A percentile compares a stretch with the other conserved stretches of the same genome.
Conservation (phyloP, 2,797 vertebrate species). For the Chrosomus eos region DNA sequence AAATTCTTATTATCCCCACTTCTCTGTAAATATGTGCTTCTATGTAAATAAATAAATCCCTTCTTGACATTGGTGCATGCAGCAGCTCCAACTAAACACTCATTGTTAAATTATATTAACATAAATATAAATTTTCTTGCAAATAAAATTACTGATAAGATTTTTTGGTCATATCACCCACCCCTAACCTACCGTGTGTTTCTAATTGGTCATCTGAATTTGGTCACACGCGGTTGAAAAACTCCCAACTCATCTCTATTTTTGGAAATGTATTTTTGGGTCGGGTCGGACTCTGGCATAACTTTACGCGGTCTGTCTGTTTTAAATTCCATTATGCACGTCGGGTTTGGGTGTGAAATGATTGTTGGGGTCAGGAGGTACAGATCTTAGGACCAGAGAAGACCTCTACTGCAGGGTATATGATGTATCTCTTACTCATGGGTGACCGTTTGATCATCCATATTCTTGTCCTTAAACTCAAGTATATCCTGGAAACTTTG, state of each 20-base stretch:
- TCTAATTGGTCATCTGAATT: neutral
- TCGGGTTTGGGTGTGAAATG: neutral
- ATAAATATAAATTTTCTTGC: no score
- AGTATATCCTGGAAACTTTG: slow-evolving; percentile 96
- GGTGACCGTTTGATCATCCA: slow-evolving; percentile 83
- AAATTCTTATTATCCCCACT: no score
- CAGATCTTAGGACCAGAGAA: neutral
- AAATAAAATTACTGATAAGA: no score
- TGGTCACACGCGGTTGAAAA: neutral
- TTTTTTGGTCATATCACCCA: no score
- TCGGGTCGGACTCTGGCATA: neutral
- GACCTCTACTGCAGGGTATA: neutral
- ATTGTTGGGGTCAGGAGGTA: neutral
- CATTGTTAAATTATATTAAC: no score
- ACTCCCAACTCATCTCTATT: neutral
- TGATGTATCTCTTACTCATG: slow-evolving; percentile 80
- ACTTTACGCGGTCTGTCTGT: neutral
- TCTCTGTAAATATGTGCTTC: neutral
- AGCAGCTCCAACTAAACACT: no score
- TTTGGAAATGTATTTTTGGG: no score
- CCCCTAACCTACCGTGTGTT: no score
- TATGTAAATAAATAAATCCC: neutral
- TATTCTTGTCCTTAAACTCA: slow-evolving; percentile 90
- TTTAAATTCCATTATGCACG: neutral
- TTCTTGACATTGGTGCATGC: no score